phyloP scores from a whole-genome alignment of 2,113 vertebrate genomes.

The Pseudois nayaur region DNA sequence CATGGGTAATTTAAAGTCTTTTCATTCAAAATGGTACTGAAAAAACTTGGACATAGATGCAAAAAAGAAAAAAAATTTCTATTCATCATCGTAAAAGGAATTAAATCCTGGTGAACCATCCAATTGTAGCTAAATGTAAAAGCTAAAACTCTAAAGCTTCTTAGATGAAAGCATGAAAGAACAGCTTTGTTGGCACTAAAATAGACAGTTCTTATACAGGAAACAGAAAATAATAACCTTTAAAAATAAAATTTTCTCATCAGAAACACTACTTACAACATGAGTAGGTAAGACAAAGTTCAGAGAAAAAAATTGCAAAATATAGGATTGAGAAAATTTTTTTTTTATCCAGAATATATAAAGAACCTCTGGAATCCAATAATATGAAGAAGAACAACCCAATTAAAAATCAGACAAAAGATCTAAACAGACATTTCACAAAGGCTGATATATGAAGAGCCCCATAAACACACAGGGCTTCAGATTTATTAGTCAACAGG shows the following conservation, averaged over 20 bases:
- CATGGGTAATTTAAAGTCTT: background rate
- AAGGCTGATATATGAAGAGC: background rate
- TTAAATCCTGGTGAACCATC: background rate
- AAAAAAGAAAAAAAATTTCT: background rate
- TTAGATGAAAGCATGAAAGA: background rate
- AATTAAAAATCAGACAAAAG: background rate
- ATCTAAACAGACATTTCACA: background rate
- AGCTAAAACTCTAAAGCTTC: background rate
- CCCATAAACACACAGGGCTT: background rate
- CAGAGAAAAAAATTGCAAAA: background rate
- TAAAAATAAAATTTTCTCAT: background rate
- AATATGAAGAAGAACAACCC: background rate
- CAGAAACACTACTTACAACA: background rate
- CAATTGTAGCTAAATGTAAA: background rate
- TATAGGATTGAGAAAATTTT: background rate
- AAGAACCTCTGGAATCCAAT: background rate
- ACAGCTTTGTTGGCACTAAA: background rate
- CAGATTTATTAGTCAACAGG: background rate
- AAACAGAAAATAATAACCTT: background rate
- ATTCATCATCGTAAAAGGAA: background rate
- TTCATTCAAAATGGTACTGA: background rate
- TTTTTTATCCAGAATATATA: background rate
- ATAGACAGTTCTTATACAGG: background rate
- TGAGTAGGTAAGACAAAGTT: background rate
- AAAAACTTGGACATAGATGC: background rate